These are phyloP conservation scores for Dreissena rostriformis DNA, from an alignment of 1,140 invertebrate species.

Conservation along the genomic window DNA sequence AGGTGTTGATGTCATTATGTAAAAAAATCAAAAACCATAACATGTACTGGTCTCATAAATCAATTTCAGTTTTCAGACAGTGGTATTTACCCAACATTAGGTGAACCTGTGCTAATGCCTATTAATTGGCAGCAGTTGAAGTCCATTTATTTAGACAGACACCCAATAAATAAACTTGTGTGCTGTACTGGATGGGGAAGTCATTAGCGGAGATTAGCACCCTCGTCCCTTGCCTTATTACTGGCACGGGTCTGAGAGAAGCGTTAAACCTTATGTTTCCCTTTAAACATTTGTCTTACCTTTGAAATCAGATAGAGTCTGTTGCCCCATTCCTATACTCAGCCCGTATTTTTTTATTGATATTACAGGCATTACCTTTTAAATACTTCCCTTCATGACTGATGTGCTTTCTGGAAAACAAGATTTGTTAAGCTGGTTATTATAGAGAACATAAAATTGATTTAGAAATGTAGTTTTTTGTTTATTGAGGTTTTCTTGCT, in stretches of 20 bases:
- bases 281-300: conserved; percentile 4
- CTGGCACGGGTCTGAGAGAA: not conserved
- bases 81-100: not conserved
- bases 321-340: conserved; percentile 1
- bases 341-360: not conserved
- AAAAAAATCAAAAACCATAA: too few species aligned
- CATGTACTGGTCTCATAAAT: not conserved
- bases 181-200: conserved; percentile 24
- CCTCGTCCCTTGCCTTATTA: not conserved
- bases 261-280: conserved; percentile 12
- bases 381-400: not conserved
- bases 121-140: not conserved
- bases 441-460: too few species aligned
- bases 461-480: too few species aligned
- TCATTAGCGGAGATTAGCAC: not conserved
- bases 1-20: too few species aligned
- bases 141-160: conserved; percentile 19
- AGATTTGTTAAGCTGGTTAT: not conserved
- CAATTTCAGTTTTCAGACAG: not conserved
- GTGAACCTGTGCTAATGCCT: not conserved
- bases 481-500: too few species aligned
- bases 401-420: not conserved
- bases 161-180: conserved; percentile 10
- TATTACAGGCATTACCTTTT: not conserved
- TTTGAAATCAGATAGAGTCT: conserved; percentile 28